phyloP scores from a whole-genome alignment of 2,113 vertebrate genomes.

The Chinchilla lanigera region DNA sequence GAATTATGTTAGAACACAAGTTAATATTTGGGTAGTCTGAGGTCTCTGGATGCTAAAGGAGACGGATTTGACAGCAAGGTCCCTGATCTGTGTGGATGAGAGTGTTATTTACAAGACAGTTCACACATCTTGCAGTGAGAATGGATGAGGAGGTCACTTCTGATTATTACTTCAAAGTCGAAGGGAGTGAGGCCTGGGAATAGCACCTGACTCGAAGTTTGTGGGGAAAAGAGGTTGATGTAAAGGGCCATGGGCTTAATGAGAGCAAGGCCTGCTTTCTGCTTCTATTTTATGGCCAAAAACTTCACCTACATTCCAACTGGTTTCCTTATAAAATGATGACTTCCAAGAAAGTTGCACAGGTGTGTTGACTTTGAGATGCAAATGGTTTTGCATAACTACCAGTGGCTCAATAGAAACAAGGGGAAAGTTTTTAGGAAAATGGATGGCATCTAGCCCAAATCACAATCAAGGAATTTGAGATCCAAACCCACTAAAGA shows the following conservation, averaged over 20 bases:
- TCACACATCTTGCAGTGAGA: neutral
- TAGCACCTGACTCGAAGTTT: neutral
- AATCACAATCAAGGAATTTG: neutral
- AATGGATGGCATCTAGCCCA: neutral
- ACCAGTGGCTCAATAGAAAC: neutral
- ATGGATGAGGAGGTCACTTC: neutral
- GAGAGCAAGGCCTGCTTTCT: neutral
- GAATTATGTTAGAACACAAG: neutral
- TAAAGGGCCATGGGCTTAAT: neutral
- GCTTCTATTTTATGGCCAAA: neutral
- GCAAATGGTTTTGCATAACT: neutral
- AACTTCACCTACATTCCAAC: neutral
- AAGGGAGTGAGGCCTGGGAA: neutral
- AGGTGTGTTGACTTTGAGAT: neutral
- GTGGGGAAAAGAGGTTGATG: neutral
- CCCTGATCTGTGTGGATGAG: neutral
- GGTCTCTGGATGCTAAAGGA: neutral
- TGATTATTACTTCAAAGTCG: neutral
- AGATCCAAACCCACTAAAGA: neutral
- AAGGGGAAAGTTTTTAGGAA: neutral
- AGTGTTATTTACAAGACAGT: neutral
- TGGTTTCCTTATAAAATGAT: neutral
- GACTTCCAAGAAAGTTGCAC: neutral
- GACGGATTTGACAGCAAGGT: neutral
- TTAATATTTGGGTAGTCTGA: neutral